Percentiles rank a stretch among this genome's conserved stretches.
Evolutionary conservation across 2,113 vertebrate species (phyloP).

Genomic region (Coracopsis vasa): DNA sequence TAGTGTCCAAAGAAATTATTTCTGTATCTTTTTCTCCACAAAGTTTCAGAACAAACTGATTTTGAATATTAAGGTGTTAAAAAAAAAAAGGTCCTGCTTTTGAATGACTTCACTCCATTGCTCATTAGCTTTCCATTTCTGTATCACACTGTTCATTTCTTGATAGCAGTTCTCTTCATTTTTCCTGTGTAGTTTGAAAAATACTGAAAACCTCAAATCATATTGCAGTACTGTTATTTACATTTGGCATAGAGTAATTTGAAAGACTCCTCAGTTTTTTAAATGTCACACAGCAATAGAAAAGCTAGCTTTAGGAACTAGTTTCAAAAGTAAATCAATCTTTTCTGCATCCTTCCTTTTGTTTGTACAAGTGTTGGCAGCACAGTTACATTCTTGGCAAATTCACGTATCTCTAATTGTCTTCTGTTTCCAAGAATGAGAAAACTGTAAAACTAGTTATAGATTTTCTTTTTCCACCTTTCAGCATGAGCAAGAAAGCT

Average conservation of each 20-base stretch:
- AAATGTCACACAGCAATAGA: fast-evolving
- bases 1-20: not conserved
- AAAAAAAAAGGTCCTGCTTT: not conserved
- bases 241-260: not conserved
- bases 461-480: not conserved
- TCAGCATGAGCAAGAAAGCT: not conserved
- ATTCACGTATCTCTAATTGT: not conserved
- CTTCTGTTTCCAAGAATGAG: not conserved
- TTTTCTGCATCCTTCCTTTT: not conserved
- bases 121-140: not conserved
- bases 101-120: not conserved
- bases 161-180: not conserved
- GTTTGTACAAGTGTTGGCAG: not conserved
- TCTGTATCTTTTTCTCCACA: not conserved
- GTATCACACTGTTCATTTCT: not conserved
- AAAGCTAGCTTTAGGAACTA: not conserved
- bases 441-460: not conserved
- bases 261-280: not conserved
- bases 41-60: not conserved
- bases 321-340: not conserved
- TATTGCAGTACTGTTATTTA: not conserved
- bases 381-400: not conserved
- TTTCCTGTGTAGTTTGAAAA: not conserved
- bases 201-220: not conserved
- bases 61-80: not conserved